A percentile compares a stretch with the other conserved stretches of the same genome.
phyloP scores from a whole-genome alignment of 2,113 vertebrate genomes.

The Lepus americanus region DNA sequence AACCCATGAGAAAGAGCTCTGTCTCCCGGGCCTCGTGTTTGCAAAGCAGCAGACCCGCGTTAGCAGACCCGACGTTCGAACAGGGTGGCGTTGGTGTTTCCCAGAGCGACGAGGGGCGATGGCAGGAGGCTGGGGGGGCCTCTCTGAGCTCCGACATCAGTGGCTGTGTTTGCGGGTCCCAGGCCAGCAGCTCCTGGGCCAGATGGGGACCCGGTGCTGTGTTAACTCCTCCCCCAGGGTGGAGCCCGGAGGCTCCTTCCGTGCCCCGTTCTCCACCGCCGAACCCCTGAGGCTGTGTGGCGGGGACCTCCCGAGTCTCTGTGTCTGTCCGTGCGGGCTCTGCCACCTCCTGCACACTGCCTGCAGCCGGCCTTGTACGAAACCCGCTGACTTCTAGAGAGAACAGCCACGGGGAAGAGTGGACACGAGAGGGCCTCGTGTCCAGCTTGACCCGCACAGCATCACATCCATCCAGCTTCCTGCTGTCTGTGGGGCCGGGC shows the following conservation, averaged over 20 bases:
- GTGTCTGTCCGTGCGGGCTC: background rate
- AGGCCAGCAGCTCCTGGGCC: too few species aligned
- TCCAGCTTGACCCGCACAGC: accelerated
- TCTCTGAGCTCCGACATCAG: accelerated
- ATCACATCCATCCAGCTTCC: accelerated
- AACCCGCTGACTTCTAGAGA: too few species aligned
- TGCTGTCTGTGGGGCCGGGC: accelerated
- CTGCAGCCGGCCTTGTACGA: too few species aligned
- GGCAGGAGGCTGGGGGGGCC: accelerated
- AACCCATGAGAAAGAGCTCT: too few species aligned
- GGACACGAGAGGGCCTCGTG: accelerated
- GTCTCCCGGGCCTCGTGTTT: background rate
- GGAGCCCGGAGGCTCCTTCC: accelerated
- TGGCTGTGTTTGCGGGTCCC: accelerated
- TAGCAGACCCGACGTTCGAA: too few species aligned
- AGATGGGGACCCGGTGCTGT: accelerated
- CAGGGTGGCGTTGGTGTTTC: too few species aligned
- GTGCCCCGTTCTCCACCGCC: background rate
- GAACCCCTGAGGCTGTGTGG: accelerated
- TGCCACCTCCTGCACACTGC: background rate
- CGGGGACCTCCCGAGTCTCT: too few species aligned
- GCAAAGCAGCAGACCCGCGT: background rate
- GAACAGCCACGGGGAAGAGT: too few species aligned
- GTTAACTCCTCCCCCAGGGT: accelerated
- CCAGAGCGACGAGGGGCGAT: accelerated